Evolutionary conservation across 2,888 invertebrate species (phyloP).

Genomic region (Ormyrus pomaceus): DNA sequence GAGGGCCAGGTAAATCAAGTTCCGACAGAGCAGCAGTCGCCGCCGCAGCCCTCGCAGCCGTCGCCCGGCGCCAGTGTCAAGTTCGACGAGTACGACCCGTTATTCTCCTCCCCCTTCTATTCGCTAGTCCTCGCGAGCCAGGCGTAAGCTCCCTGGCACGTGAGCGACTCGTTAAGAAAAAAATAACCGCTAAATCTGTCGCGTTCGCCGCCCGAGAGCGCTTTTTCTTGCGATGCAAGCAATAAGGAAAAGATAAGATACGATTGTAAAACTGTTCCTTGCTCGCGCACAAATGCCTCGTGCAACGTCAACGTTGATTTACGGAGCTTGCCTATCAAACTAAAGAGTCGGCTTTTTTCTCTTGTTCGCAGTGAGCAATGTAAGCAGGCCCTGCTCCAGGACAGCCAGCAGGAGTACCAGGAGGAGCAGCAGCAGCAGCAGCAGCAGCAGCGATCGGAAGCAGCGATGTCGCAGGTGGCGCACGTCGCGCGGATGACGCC

Average conservation of each 20-base stretch:
- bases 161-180: no score
- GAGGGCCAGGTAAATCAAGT: conserved; percentile 64
- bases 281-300: neutral
- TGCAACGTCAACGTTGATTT: neutral
- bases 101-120: conserved; percentile 6
- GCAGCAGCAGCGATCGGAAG: conserved; percentile 51
- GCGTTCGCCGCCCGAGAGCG: neutral
- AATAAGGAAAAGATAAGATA: conserved; percentile 46
- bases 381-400: conserved; percentile 70
- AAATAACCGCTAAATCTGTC: no score
- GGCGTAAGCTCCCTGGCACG: neutral
- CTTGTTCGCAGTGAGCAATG: conserved; percentile 70
- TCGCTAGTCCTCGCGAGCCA: neutral
- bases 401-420: conserved; percentile 59
- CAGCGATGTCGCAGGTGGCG: conserved; percentile 35
- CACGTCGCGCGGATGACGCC: conserved; percentile 69
- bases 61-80: conserved; percentile 24
- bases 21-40: conserved; percentile 56
- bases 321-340: no score
- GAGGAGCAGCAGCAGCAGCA: conserved; percentile 53
- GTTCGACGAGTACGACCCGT: conserved; percentile 37
- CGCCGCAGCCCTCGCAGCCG: conserved; percentile 46
- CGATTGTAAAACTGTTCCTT: conserved; percentile 18
- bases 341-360: conserved; percentile 1
- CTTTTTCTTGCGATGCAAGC: conserved; percentile 9